A percentile compares a stretch with the other conserved stretches of the same genome.
Conservation (phyloP, 2,888 invertebrate genomes). For the Anthophora plumipes region DNA sequence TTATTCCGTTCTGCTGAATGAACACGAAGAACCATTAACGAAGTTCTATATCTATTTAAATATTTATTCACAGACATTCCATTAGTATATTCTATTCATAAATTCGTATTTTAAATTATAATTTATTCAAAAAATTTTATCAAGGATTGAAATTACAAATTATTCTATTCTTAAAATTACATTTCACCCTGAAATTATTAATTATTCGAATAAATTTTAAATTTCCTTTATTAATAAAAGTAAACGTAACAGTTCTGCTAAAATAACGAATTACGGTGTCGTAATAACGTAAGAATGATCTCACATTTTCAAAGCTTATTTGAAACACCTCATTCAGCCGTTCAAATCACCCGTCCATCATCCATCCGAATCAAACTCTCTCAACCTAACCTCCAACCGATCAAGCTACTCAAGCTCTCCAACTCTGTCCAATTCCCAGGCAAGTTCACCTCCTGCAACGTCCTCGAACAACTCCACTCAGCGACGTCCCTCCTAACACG, state of each 20-base stretch:
- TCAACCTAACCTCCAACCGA: neutral
- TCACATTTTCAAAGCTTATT: neutral
- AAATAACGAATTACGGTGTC: neutral
- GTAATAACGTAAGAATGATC: neutral
- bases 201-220: no score
- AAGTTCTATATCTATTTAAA: neutral
- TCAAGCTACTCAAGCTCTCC: constrained; percentile 1
- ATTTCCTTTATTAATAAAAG: no score
- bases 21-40: neutral
- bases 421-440: constrained; percentile 2
- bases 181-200: no score
- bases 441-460: constrained; percentile 1
- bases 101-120: no score
- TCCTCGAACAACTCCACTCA: neutral
- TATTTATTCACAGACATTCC: neutral
- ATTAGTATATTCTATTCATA: no score
- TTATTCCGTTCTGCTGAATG: neutral
- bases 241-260: neutral
- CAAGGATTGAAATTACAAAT: no score
- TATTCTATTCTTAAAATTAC: no score
- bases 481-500: neutral
- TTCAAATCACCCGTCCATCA: neutral
- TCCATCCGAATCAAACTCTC: neutral
- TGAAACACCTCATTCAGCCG: neutral
- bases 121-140: no score